Evolutionary conservation across 2,888 invertebrate genomes (phyloP).

Genomic region (Melanchra persicariae): DNA sequence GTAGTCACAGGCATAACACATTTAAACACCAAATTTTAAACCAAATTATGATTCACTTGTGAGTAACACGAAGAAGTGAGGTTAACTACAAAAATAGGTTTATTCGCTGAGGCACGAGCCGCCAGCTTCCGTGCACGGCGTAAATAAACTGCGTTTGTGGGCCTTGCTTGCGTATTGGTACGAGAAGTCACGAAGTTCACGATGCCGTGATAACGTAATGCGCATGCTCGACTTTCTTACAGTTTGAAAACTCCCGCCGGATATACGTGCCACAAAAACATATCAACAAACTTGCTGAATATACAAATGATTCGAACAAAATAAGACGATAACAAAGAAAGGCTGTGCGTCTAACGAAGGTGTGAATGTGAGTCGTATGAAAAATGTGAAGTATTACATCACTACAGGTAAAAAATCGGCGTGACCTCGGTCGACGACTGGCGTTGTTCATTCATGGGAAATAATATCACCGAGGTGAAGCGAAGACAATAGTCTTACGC

Average conservation of each 20-base stretch:
- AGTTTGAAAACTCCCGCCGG: conserved; percentile 73
- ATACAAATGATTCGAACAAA: conserved; percentile 30
- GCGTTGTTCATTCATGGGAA: conserved; percentile 86
- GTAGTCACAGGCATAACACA: conserved; percentile 10
- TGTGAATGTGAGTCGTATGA: conserved; percentile 75
- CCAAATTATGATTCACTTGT: conserved; percentile 64
- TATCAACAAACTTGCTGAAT: conserved; percentile 26
- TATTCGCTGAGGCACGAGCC: conserved; percentile 69
- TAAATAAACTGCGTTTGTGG: conserved; percentile 81
- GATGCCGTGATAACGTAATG: conserved; percentile 69
- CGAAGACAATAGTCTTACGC: conserved; percentile 80
- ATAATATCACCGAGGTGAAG: conserved; percentile 74
- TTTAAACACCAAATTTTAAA: conserved; percentile 21
- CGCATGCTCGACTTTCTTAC: conserved; percentile 76
- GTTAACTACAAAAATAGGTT: conserved; percentile 87
- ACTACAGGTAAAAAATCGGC: conserved; percentile 83
- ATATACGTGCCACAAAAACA: conserved; percentile 20
- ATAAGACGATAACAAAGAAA: conserved; percentile 35
- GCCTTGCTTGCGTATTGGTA: conserved; percentile 60
- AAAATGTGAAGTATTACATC: conserved; percentile 81
- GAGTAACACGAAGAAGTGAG: conserved; percentile 78
- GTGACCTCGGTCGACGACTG: conserved; percentile 83
- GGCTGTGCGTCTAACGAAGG: conserved; percentile 43
- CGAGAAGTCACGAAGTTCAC: conserved; percentile 71
- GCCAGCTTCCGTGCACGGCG: conserved; percentile 75